Evolutionary conservation across 2,888 invertebrate species (phyloP), one percentile per base, ranked within the genome.

Genomic region (Thymelicus lineola): DNA sequence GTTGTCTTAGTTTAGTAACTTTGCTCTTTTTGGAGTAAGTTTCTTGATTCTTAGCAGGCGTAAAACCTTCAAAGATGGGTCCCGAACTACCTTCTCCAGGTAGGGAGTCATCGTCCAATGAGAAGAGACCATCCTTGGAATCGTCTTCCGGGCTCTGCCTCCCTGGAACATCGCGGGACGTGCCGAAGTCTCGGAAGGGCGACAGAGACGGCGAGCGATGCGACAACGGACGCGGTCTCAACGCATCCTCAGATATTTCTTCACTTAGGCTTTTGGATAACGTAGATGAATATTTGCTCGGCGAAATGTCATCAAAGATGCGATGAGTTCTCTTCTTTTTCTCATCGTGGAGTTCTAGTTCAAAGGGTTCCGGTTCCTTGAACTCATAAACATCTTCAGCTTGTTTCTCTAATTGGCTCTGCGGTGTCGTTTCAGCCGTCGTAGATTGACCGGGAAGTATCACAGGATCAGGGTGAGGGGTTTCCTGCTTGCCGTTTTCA

Each of bases 281-380:
- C 1, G 93, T 85, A 4, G 90, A 91, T 1, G 92, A 88, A 72
- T 93, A 92, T 82, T 94, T 94, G 71, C 89, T 91, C 0, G 93
- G 94, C 0, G 94, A 94, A 66, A 93, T 91, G 64, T 94, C 94
- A 72, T 94, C 94, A 72, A 94, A 94, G 71, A 94, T 91, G 55
- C 94, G 86, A 81, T 94, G 92, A 36, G 90, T 88, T 60, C 93
- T 86, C 75, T 93, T 94, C 79, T 94, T 94, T 77, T 94, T 94
- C 75, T 94, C 91, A 77, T 94, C 90, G 68, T 97, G 95, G 9
- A 96, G 94, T 87, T 97, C 97, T 76, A 97, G 95, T 84, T 97
- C 97, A 82, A 97, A 97, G 0, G 97, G 97, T 85, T 98, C 97
- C 0, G 97, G 97, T 86, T 98, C 97, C 85, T 97, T 97, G 82